Evolutionary conservation across 2,888 invertebrate species (phyloP).

Genomic region (Trilocha varians): DNA sequence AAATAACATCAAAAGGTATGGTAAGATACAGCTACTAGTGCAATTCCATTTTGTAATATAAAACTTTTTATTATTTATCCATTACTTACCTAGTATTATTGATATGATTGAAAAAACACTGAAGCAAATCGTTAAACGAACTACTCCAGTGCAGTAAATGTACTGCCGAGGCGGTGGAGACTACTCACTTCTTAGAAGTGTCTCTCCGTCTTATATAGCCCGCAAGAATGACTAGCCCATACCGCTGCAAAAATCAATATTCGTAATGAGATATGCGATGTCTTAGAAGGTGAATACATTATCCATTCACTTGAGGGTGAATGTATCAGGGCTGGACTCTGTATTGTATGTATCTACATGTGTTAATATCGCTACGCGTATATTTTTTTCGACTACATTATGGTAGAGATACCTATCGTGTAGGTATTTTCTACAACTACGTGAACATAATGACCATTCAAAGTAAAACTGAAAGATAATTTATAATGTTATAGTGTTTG

Average conservation of each 20-base stretch:
- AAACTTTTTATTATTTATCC: no score
- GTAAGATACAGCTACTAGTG: no score
- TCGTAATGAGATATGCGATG: constrained; percentile 63
- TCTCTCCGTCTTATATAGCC: constrained; percentile 44
- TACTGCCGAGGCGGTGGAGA: constrained; percentile 56
- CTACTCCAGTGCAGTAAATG: constrained; percentile 68
- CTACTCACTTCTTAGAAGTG: constrained; percentile 42
- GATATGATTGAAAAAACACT: constrained; percentile 69
- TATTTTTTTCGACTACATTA: no score
- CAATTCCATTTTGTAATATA: no score
- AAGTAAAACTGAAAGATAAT: no score
- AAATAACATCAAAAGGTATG: no score
- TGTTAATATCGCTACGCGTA: no score
- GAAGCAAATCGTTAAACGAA: constrained; percentile 72
- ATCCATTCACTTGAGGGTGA: constrained; percentile 25
- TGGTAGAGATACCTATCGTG: no score
- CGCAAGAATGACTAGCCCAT: constrained; percentile 42
- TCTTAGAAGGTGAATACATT: constrained; percentile 56
- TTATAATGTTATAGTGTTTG: no score
- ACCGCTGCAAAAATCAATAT: constrained; percentile 62
- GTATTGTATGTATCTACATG: background rate
- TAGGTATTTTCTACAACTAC: no score
- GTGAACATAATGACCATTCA: no score
- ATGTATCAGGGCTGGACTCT: constrained; percentile 28
- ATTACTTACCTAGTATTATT: no score